These are phyloP conservation scores for Drosophila nr. perissopoda DNA, from an alignment of 2,888 invertebrate genomes.

Conservation along the genomic window DNA sequence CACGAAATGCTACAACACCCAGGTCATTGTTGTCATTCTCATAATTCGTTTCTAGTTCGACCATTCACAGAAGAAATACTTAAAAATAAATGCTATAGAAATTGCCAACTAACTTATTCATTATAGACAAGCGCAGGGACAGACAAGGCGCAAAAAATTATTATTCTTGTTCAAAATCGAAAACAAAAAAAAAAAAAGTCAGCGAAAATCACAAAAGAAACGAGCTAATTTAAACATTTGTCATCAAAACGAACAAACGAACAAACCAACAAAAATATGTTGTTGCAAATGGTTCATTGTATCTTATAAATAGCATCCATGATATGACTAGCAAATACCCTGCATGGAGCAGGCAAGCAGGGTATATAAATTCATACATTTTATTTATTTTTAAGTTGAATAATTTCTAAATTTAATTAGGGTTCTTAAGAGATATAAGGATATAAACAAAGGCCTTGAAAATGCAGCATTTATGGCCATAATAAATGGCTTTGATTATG, in stretches of 20 bases:
- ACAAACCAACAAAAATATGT: background rate
- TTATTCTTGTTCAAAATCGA: background rate
- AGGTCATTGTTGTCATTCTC: constrained; percentile 69
- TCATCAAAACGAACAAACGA: background rate
- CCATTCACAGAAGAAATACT: constrained; percentile 21
- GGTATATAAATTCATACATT: background rate
- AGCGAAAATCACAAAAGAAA: background rate
- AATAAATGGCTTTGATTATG: no score
- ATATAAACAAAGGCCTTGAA: background rate
- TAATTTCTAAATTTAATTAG: background rate
- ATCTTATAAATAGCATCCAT: background rate
- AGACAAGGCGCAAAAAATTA: constrained; percentile 6
- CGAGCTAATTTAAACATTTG: background rate
- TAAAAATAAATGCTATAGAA: constrained; percentile 28
- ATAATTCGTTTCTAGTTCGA: constrained; percentile 32
- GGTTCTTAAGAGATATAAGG: background rate
- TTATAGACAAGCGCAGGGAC: constrained; percentile 12
- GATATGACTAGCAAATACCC: background rate
- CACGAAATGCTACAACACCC: constrained; percentile 50
- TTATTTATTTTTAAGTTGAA: background rate
- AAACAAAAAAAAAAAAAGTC: background rate
- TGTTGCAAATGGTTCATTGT: background rate
- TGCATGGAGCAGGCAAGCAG: background rate
- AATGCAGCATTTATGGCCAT: background rate
- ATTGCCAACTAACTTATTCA: constrained; percentile 31